A percentile compares a stretch with the other conserved stretches of the same genome.
Conservation (phyloP, 1,140 invertebrate species). For the Zophobas morio region DNA sequence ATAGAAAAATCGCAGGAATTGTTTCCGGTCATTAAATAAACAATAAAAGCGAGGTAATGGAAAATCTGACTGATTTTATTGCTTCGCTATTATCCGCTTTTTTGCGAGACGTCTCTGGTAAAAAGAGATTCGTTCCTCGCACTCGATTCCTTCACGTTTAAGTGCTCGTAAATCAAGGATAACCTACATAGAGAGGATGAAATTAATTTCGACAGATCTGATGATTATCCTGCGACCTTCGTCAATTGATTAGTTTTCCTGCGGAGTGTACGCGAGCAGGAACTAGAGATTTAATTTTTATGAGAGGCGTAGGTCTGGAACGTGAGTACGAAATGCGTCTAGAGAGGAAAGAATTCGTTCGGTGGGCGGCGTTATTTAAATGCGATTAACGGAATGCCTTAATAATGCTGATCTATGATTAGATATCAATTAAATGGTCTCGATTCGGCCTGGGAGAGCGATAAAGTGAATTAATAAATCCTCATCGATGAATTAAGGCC, state of each 20-base stretch:
- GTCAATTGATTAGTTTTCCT: conserved; percentile 22
- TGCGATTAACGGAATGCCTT: conserved; percentile 17
- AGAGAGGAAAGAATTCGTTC: conserved; percentile 40
- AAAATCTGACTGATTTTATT: conserved; percentile 21
- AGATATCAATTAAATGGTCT: conserved; percentile 28
- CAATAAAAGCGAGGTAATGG: conserved; percentile 28
- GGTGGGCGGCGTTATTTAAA: conserved; percentile 46
- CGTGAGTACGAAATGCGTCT: conserved; percentile 34
- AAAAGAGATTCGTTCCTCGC: background rate
- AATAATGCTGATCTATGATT: conserved; percentile 28
- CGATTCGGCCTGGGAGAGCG: conserved; percentile 5
- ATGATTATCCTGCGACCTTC: conserved; percentile 11
- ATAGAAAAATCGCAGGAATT: background rate
- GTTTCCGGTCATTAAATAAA: conserved; percentile 26
- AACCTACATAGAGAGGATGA: background rate
- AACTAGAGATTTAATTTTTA: conserved; percentile 30
- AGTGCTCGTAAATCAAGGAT: conserved; percentile 11
- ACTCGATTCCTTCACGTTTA: background rate
- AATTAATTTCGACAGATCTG: background rate
- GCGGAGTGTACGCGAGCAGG: conserved; percentile 13
- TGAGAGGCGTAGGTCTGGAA: conserved; percentile 32
- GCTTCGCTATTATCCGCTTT: background rate
- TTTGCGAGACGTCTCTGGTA: background rate
- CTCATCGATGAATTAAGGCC: background rate
- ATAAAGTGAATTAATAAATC: conserved; percentile 2